A percentile compares a stretch with the other conserved stretches of the same genome.
These are phyloP conservation scores for Amphipyra tragopoginis DNA, from an alignment of 2,888 invertebrate species.

Conservation along the genomic window DNA sequence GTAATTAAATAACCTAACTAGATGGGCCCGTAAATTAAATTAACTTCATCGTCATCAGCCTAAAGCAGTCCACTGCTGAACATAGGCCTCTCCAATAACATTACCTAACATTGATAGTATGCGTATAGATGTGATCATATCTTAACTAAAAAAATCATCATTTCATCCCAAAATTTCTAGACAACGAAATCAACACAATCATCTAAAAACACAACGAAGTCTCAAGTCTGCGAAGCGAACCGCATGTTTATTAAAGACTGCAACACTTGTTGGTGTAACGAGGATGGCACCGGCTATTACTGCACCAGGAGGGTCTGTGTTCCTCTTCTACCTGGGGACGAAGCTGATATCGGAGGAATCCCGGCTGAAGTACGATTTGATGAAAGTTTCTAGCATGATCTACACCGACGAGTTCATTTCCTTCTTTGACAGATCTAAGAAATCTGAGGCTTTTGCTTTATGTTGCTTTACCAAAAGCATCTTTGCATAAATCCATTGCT, in stretches of 20 bases:
- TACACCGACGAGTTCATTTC: constrained; percentile 4
- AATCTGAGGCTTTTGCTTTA: no score
- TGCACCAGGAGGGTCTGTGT: constrained; percentile 86
- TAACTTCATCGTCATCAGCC: no score
- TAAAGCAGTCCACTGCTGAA: no score
- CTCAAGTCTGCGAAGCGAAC: constrained; percentile 80
- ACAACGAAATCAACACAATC: constrained; percentile 49
- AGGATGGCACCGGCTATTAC: constrained; percentile 84
- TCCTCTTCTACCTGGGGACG: constrained; percentile 70
- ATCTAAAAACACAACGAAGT: constrained; percentile 63
- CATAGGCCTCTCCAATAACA: no score
- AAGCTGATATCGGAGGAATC: constrained; percentile 63
- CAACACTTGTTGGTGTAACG: constrained; percentile 87
- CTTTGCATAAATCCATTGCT: constrained; percentile 2
- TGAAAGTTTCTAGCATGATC: constrained; percentile 18
- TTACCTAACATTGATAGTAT: no score
- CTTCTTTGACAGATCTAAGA: not conserved
- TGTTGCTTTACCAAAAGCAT: no score
- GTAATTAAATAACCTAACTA: no score
- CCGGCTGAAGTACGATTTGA: constrained; percentile 68
- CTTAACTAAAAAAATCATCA: not conserved
- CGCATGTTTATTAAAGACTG: constrained; percentile 86
- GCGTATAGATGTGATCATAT: no score
- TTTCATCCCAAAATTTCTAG: constrained; percentile 55
- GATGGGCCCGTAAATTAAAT: no score